phyloP scores from a whole-genome alignment of 92 coral and sea anemone genomes.

The Zoanthus solanderi region DNA sequence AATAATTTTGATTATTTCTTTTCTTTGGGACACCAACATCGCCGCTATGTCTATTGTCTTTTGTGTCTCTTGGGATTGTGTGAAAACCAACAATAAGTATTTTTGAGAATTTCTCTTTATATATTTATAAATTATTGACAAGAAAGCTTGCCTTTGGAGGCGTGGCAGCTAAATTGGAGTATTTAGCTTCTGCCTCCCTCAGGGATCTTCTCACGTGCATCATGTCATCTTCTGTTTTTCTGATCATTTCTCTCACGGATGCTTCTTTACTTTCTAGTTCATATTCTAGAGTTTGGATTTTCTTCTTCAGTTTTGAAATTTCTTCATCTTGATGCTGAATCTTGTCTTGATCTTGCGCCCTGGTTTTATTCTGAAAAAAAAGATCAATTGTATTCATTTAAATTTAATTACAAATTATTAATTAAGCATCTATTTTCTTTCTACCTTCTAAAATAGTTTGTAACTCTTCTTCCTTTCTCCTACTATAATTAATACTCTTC shows the following conservation, averaged over 20 bases:
- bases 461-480: too few relatives aligned
- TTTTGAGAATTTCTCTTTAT: too few relatives aligned
- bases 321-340: constrained; percentile 76
- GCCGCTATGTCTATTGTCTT: too few relatives aligned
- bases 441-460: too few relatives aligned
- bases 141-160: constrained; percentile 85
- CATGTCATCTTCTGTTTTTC: constrained; percentile 74
- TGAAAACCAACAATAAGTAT: too few relatives aligned
- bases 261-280: constrained; percentile 72
- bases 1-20: too few relatives aligned
- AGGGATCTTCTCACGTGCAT: constrained; percentile 79
- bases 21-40: too few relatives aligned
- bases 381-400: not conserved
- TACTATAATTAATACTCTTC: too few relatives aligned
- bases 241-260: constrained; percentile 54
- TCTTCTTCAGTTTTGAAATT: constrained; percentile 66
- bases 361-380: constrained; percentile 17
- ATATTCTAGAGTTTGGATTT: constrained; percentile 72
- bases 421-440: too few relatives aligned
- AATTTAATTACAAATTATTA: not conserved
- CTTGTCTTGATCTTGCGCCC: constrained; percentile 51
- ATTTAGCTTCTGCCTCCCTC: constrained; percentile 88
- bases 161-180: constrained; percentile 88
- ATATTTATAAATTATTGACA: not conserved
- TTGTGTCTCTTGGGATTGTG: too few relatives aligned